A percentile compares a stretch with the other conserved stretches of the same genome.
Evolutionary conservation across 2,888 invertebrate genomes (phyloP).

Genomic region (Catonia carolina): DNA sequence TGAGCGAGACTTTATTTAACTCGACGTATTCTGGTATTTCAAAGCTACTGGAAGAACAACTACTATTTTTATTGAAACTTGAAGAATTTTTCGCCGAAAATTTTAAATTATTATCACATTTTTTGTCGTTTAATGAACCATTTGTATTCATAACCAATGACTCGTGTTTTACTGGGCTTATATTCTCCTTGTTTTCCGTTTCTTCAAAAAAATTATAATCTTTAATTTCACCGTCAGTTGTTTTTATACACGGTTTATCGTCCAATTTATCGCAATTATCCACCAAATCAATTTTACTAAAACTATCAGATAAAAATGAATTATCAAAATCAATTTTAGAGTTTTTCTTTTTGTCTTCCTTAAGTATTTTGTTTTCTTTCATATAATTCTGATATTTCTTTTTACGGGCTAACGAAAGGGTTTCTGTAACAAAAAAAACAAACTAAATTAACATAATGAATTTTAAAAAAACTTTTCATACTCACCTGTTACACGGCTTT

Average conservation of each 20-base stretch:
- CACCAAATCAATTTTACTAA: neutral
- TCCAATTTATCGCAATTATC: too few species aligned
- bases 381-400: too few species aligned
- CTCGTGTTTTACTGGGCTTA: neutral
- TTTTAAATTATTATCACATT: neutral
- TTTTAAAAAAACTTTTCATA: too few species aligned
- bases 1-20: neutral
- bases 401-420: too few species aligned
- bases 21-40: neutral
- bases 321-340: neutral
- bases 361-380: neutral
- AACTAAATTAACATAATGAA: too few species aligned
- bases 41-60: neutral
- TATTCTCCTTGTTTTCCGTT: neutral
- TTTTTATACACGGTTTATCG: neutral
- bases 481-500: too few species aligned
- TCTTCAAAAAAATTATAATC: neutral
- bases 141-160: neutral
- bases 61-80: neutral
- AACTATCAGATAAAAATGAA: neutral
- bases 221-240: neutral
- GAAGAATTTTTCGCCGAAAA: neutral
- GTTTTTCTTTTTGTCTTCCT: neutral
- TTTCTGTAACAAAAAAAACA: too few species aligned
- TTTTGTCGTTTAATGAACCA: neutral